Percentiles rank a stretch among this genome's conserved stretches.
Conservation (phyloP, 2,797 vertebrate species). For the Aulostomus chinensis region DNA sequence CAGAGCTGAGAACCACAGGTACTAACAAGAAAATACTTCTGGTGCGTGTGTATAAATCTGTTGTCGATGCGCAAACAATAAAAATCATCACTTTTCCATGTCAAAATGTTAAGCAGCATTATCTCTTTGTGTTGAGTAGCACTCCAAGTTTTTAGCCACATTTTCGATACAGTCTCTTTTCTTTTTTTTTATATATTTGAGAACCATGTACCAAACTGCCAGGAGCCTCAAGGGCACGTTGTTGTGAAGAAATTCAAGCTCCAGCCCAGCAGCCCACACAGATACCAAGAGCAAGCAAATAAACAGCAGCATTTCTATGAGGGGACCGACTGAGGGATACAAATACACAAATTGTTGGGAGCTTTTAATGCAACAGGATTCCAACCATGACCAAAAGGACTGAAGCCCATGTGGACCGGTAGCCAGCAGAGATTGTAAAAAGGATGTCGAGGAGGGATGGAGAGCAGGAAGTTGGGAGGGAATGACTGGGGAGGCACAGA, state of each 20-base stretch:
- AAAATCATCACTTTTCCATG: no score
- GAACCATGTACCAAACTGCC: no score
- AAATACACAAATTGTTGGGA: conserved; percentile 12
- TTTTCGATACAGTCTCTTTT: no score
- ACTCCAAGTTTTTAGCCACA: no score
- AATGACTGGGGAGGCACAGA: background rate
- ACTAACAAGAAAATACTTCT: no score
- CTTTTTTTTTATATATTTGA: no score
- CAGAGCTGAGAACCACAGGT: background rate
- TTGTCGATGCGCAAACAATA: no score
- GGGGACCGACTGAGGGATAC: conserved; percentile 1
- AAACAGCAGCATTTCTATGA: background rate
- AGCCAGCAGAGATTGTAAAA: background rate
- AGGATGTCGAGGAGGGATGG: background rate
- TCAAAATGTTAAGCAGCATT: no score
- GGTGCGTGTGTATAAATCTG: no score
- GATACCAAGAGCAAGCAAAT: conserved; percentile 13
- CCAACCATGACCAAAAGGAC: conserved; percentile 24
- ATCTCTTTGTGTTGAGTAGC: no score
- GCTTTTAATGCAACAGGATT: conserved; percentile 25
- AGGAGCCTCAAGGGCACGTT: conserved; percentile 24
- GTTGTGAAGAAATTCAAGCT: conserved; percentile 6
- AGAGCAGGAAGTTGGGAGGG: background rate
- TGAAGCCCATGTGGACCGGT: background rate
- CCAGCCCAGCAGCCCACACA: conserved; percentile 9